Evolutionary conservation across 2,113 vertebrate species (phyloP).

Genomic region (Xerus inauris): DNA sequence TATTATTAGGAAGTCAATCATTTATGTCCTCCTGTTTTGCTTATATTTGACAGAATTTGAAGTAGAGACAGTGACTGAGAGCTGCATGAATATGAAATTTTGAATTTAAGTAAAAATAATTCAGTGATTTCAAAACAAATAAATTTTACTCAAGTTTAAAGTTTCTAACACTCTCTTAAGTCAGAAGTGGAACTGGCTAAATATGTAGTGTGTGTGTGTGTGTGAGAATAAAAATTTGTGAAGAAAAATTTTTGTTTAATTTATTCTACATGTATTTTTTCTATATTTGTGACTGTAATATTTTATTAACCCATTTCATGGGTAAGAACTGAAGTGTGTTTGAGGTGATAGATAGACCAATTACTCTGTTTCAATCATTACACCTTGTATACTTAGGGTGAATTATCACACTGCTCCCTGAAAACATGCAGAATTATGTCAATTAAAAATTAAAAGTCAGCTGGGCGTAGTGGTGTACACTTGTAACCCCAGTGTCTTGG

Average conservation of each 20-base stretch:
- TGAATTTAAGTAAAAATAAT: background rate
- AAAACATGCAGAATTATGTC: background rate
- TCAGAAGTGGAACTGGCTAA: background rate
- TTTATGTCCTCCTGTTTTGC: background rate
- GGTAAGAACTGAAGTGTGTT: background rate
- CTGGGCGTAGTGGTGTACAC: too few relatives aligned
- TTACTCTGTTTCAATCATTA: background rate
- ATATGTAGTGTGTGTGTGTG: background rate
- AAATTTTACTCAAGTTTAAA: background rate
- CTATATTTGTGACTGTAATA: background rate
- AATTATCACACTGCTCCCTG: background rate
- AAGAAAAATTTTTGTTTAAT: background rate
- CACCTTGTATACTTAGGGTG: background rate
- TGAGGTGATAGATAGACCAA: background rate
- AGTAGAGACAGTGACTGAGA: background rate
- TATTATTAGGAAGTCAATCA: background rate
- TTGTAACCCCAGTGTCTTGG: too few relatives aligned
- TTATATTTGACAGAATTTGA: background rate
- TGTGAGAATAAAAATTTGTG: background rate
- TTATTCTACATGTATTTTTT: background rate
- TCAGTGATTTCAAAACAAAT: background rate
- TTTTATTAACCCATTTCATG: background rate
- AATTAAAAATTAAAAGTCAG: background rate
- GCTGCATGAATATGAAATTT: background rate
- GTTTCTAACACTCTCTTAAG: background rate